A percentile compares a stretch with the other conserved stretches of the same genome.
Conservation (phyloP, 2,113 vertebrate species). For the Melanerpes formicivorus region DNA sequence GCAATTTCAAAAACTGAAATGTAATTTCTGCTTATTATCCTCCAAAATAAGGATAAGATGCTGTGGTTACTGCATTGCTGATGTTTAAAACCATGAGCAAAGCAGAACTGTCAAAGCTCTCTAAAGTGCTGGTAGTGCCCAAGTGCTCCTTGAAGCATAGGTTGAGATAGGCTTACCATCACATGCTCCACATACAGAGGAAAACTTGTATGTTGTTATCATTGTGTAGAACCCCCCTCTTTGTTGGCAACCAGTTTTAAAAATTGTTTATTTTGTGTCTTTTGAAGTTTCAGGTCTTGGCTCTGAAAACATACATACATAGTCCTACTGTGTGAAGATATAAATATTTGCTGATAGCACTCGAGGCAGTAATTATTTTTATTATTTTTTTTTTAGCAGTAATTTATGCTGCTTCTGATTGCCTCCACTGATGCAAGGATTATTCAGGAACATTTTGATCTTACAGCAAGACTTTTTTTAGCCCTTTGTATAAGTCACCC, state of each 20-base stretch:
- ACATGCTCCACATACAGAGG: rapidly evolving
- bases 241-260: not conserved
- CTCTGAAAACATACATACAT: not conserved
- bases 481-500: not conserved
- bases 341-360: not conserved
- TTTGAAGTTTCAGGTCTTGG: not conserved
- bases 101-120: not conserved
- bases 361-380: not conserved
- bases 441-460: not conserved
- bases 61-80: not conserved
- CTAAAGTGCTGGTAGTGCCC: not conserved
- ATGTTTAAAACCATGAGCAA: not conserved
- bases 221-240: not conserved
- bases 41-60: not conserved
- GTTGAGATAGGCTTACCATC: not conserved
- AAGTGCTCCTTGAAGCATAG: not conserved
- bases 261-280: not conserved
- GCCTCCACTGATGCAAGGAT: not conserved
- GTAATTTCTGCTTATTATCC: not conserved
- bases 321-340: not conserved
- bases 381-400: not conserved
- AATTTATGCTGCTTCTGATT: not conserved
- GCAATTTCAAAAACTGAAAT: not conserved
- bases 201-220: not conserved
- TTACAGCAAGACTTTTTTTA: not conserved